These are phyloP conservation scores for mouse (Mus musculus) DNA, from an alignment of 2,113 vertebrate genomes.

Conservation along the genomic window DNA sequence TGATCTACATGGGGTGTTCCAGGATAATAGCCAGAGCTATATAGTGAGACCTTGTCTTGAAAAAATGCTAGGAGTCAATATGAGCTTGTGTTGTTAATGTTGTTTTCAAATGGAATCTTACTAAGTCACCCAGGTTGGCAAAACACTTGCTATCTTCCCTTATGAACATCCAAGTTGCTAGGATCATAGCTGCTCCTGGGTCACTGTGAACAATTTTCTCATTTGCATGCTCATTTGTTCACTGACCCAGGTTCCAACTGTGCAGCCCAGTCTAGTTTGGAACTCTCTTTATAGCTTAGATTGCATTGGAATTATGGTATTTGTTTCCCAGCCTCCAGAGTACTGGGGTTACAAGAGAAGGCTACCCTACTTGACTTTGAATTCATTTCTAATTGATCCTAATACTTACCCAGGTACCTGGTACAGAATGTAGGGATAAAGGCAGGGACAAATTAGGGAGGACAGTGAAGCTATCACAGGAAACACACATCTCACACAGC, in stretches of 20 bases:
- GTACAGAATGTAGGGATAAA: background rate
- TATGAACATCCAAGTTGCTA: background rate
- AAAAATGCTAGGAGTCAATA: too few relatives aligned
- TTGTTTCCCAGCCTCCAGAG: background rate
- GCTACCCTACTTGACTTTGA: background rate
- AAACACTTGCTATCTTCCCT: background rate
- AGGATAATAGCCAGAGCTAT: background rate
- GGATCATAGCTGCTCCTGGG: background rate
- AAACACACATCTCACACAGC: background rate
- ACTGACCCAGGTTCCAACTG: background rate
- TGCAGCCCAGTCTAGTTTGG: background rate
- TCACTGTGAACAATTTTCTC: background rate
- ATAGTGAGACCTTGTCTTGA: too few relatives aligned
- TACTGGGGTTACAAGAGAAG: background rate
- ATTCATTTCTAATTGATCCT: background rate
- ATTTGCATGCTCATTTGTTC: background rate
- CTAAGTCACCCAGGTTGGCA: background rate
- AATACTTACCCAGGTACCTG: background rate
- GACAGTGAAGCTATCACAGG: background rate
- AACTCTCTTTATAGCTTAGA: background rate
- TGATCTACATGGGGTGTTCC: background rate
- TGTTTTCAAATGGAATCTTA: background rate
- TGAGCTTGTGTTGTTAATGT: too few relatives aligned
- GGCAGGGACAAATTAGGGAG: background rate
- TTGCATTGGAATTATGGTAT: background rate